These are phyloP conservation scores for Polydesmus complanatus DNA, from an alignment of 2,888 invertebrate species.

Conservation along the genomic window DNA sequence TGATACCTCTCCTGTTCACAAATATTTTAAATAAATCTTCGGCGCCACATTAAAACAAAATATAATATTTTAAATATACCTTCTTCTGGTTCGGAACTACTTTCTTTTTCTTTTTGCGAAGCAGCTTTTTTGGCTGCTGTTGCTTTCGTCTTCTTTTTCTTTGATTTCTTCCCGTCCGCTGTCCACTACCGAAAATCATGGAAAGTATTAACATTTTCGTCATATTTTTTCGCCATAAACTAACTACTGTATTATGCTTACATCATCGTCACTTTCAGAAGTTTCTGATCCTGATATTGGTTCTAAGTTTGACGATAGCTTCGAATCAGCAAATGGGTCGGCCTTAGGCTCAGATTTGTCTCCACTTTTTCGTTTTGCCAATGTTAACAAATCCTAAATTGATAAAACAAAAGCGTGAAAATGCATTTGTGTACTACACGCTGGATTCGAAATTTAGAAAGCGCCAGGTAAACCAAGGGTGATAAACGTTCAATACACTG, in stretches of 20 bases:
- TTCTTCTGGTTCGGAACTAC: constrained; percentile 65
- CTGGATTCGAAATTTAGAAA: too few relatives aligned
- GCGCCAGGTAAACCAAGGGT: too few relatives aligned
- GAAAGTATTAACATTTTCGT: not conserved
- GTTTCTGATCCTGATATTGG: constrained; percentile 34
- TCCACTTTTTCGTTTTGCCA: constrained; percentile 57
- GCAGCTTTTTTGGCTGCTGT: constrained; percentile 14
- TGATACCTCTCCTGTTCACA: constrained; percentile 79
- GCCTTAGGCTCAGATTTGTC: not conserved
- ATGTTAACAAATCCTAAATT: constrained; percentile 60
- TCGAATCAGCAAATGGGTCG: not conserved
- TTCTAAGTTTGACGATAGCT: constrained; percentile 2
- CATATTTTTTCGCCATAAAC: not conserved
- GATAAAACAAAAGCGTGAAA: not conserved
- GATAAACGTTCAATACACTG: too few relatives aligned
- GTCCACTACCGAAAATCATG: constrained; percentile 19
- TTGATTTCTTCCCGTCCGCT: constrained; percentile 32
- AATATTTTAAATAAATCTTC: too few relatives aligned
- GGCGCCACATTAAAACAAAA: not conserved
- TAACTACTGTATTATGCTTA: constrained; percentile 1
- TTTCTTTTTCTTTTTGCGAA: constrained; percentile 30
- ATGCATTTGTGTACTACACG: not conserved
- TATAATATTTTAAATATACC: constrained; percentile 34
- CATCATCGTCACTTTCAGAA: constrained; percentile 41
- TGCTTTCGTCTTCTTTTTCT: constrained; percentile 32